These are phyloP conservation scores for Barypeithes pellucidus DNA, from an alignment of 2,888 invertebrate genomes.

Conservation along the genomic window DNA sequence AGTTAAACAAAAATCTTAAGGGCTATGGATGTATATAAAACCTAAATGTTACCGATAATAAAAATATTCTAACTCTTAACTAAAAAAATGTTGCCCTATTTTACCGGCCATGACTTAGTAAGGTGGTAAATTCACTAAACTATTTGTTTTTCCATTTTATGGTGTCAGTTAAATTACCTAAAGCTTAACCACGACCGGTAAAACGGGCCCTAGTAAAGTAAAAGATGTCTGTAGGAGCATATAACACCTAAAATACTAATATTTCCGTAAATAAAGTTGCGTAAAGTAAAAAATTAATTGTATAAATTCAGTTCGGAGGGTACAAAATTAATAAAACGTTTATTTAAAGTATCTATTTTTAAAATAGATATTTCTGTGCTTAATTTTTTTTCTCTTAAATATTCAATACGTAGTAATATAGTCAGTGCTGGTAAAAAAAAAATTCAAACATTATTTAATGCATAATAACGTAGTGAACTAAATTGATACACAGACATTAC, in stretches of 20 bases:
- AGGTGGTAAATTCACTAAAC: neutral
- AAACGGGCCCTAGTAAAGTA: conserved; percentile 16
- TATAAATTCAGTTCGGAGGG: conserved; percentile 38
- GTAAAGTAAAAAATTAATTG: conserved; percentile 26
- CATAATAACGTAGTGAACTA: too few relatives aligned
- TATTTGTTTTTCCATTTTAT: neutral
- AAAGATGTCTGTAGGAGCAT: conserved; percentile 21
- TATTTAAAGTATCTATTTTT: neutral
- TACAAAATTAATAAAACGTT: conserved; percentile 11
- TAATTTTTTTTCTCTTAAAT: too few relatives aligned
- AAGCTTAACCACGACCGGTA: conserved; percentile 3
- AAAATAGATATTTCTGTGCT: too few relatives aligned
- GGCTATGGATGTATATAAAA: conserved; percentile 37
- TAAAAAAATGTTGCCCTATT: conserved; percentile 21
- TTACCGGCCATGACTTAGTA: neutral
- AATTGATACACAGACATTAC: neutral
- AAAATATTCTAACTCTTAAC: conserved; percentile 33
- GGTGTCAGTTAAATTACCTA: conserved; percentile 3
- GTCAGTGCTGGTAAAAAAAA: neutral
- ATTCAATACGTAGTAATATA: neutral
- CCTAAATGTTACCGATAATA: conserved; percentile 30
- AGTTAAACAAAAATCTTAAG: conserved; percentile 21
- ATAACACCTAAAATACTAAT: conserved; percentile 37
- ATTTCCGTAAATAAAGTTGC: conserved; percentile 28
- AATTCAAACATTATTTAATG: too few relatives aligned